Evolutionary conservation across 2,113 vertebrate genomes (phyloP), one percentile per base, ranked within the genome.

Genomic region (Peucedramus taeniatus): DNA sequence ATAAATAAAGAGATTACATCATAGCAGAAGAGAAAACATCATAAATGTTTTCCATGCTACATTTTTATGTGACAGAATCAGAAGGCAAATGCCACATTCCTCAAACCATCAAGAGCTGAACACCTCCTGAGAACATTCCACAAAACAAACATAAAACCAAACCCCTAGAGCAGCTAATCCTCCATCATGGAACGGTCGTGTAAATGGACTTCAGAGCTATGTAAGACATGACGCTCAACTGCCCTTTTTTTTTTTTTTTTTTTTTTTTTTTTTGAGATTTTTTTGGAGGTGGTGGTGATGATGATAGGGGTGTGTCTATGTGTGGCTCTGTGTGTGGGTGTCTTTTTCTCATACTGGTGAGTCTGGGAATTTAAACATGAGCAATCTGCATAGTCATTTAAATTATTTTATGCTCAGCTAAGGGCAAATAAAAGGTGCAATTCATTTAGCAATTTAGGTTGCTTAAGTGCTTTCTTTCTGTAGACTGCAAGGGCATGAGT

Each of bases 301-400:
- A 4, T 37, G 12, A 50, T 15, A 26, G 14, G 14, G 8, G 10
- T 17, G 5, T 21, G 9, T 33, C n/a, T n/a, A n/a, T n/a, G n/a
- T n/a, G n/a, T n/a, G n/a, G n/a, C n/a, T n/a, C n/a, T n/a, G 31
- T 7, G 7, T 12, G 4, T 33, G 20, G 11, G 0, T 9, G 9
- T 35, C 10, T 59, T 70, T 53, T 77, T 19, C 15, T 82, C n/a
- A 11, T 56, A 28, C 12, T 66, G 7, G 4, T 0, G 4, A 51
- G 49, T 56, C 37, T 65, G 10, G 12, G 16, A 87, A 65, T 82
- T 65, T 57, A 78, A 37, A 35, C 33, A 65, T 6, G 5, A 56
- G 20, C 15, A 72, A 35, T 65, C 24, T 79, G 13, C 40, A 56
- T 14, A 69, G 33, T 35, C 1, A 60, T 72, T 44, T 69, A 39